Evolutionary conservation across 2,113 vertebrate species (phyloP), one percentile per base, ranked within the genome.

Genomic region (Muntiacus reevesi): DNA sequence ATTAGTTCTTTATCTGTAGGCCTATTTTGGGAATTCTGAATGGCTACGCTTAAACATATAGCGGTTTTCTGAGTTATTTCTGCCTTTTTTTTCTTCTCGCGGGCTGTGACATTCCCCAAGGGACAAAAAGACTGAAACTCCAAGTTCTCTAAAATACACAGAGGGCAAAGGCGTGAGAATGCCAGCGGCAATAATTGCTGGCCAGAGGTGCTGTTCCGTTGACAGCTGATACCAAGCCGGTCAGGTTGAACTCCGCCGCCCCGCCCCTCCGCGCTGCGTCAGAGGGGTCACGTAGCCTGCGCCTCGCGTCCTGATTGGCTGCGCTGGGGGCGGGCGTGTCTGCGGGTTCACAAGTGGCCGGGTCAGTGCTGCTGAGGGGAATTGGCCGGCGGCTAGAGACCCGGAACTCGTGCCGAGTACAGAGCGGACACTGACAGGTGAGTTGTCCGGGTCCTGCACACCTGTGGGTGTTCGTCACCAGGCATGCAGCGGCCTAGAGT

Each of bases 151-250:
- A 45, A 92, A 78, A 19, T 16, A 27, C 83, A 4, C 36, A n/a
- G 6, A 84, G 55, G 40, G 33, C 83, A 36, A 87, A 33, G 19
- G 17, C 19, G 40, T 60, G 79, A 40, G 47, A 40, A 28, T 0
- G 16, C 59, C 17, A 3, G 27, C 7, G 8, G 9, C 62, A 17
- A 0, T 16, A 25, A 0, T 1, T 27, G 55, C 19, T 0, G 2
- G 19, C 1, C 1, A 5, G 1, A 0, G 17, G n/a, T 2, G 0
- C 5, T 0, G 4, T 3, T 28, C 5, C 6, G 9, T 0, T 5
- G 11, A 15, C 36, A 16, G 40, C 59, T 0, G 25, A 12, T 36
- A 82, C 86, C 93, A 90, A 11, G 17, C 76, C 0, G 0, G 3
- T 33, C 15, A 1, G 21, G 21, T n/a, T 19, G 6, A 13, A 54